Evolutionary conservation across 1,140 invertebrate genomes (phyloP).

Genomic region (Gonatopus flavifemur): DNA sequence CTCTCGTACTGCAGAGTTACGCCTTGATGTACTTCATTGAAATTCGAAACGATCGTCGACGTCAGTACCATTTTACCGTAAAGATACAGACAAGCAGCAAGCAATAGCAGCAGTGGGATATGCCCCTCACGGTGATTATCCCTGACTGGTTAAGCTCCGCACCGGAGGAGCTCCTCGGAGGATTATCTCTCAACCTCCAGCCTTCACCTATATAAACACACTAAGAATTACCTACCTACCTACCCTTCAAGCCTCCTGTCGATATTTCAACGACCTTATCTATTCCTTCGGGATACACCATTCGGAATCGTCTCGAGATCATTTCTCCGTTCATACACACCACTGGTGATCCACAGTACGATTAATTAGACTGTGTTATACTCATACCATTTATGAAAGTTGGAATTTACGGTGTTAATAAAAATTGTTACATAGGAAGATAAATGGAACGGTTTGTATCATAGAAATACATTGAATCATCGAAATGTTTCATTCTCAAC

Average conservation of each 20-base stretch:
- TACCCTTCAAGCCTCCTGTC: constrained; percentile 48
- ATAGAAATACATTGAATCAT: too few relatives aligned
- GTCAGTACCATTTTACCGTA: constrained; percentile 44
- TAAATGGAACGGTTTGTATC: too few relatives aligned
- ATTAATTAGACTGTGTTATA: constrained; percentile 31
- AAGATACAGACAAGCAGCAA: constrained; percentile 37
- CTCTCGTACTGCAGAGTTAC: constrained; percentile 25
- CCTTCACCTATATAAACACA: constrained; percentile 34
- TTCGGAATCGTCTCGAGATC: constrained; percentile 27
- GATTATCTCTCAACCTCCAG: constrained; percentile 44
- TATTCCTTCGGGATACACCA: constrained; percentile 40
- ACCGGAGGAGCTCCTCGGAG: constrained; percentile 39
- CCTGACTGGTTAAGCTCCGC: constrained; percentile 48
- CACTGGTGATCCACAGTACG: constrained; percentile 16
- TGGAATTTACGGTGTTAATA: too few relatives aligned
- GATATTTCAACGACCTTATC: constrained; percentile 53
- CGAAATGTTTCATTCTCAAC: too few relatives aligned
- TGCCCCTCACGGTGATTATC: constrained; percentile 51
- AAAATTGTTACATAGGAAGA: too few relatives aligned
- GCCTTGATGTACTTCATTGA: constrained; percentile 25
- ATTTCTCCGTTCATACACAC: constrained; percentile 12
- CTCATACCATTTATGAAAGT: too few relatives aligned
- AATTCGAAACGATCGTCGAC: constrained; percentile 38
- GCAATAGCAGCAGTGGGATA: too few relatives aligned
- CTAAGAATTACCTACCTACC: too few relatives aligned